phyloP scores from a whole-genome alignment of 2,888 invertebrate genomes.

The Drosophila affinis region DNA sequence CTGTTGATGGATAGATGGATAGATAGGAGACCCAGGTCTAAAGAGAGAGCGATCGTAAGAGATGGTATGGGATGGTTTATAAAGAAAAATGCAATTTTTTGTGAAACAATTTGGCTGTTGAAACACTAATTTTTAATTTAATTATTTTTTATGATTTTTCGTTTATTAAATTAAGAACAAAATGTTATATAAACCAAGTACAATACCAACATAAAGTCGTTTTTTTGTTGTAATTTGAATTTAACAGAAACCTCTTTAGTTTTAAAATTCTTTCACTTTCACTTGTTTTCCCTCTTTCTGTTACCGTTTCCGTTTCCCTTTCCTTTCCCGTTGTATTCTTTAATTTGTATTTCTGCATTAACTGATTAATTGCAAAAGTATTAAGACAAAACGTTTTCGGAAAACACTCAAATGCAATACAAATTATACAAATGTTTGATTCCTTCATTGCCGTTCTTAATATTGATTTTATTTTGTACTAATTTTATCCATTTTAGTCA shows the following conservation, averaged over 20 bases:
- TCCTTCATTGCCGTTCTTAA: constrained; percentile 1
- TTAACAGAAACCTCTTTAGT: constrained; percentile 4
- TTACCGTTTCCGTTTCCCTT: constrained; percentile 20
- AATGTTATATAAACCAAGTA: constrained; percentile 23
- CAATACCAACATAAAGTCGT: constrained; percentile 9
- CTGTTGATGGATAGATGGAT: constrained; percentile 51
- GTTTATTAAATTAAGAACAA: constrained; percentile 35
- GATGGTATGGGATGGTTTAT: constrained; percentile 14
- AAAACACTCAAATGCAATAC: constrained; percentile 36
- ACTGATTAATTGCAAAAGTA: constrained; percentile 37
- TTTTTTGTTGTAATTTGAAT: constrained; percentile 21
- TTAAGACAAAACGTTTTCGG: constrained; percentile 36
- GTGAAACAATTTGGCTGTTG: constrained; percentile 78
- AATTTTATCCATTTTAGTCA: constrained; percentile 17
- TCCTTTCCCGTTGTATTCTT: constrained; percentile 14
- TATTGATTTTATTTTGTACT: constrained; percentile 8
- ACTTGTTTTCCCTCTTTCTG: neutral
- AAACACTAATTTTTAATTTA: constrained; percentile 75
- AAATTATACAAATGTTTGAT: constrained; percentile 24
- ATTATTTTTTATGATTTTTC: constrained; percentile 42
- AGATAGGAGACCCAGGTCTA: constrained; percentile 13
- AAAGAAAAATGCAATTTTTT: constrained; percentile 75
- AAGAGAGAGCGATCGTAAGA: constrained; percentile 10
- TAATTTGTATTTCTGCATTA: constrained; percentile 21
- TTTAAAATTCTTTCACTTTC: neutral